Evolutionary conservation across 2,797 vertebrate species (phyloP), one percentile per base, ranked within the genome.

Genomic region (Pangasius macronema): DNA sequence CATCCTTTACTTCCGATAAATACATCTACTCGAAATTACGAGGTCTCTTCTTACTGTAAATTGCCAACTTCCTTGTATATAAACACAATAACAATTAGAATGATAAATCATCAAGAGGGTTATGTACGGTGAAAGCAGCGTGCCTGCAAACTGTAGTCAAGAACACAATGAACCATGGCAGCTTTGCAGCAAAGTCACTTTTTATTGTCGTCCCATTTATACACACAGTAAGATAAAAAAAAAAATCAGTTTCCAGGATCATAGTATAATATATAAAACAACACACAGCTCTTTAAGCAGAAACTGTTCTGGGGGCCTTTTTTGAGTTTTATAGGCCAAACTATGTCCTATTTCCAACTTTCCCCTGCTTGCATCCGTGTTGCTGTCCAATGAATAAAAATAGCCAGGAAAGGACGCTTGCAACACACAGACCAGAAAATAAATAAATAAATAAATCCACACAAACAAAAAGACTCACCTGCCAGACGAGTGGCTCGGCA

Each of bases 401-500:
- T 85, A 85, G 72, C 72, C 1, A n/a, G 46, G 59, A 49, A 49
- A 65, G n/a, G 20, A 84, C 3, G 5, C 65, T 63, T 30, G 55
- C 36, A 73, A 18, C 51, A 79, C 22, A 53, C n/a, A 33, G 53
- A 80, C 53, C 3, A 30, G 5, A 81, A 55, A 49, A 77, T 16
- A 39, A 46, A n/a, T n/a, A n/a, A 33, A 24, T 27, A 73, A 73
- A 55, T 55, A 53, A 13, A 2, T 3, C 27, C n/a, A n/a, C 13
- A 73, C n/a, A 68, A 53, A 59, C 80, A 82, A 83, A 76, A 85
- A 39, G 83, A 73, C 87, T 85, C 92, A 99, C 98, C 98, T 99
- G 98, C 98, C 98, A 99, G 88, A 97, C 94, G 81, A 99, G 94
- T 83, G 97, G 96, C 36, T 98, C 97, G 95, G 96, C 94, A 20